Evolutionary conservation across 2,113 vertebrate genomes (phyloP).

Genomic region (Thunnus thynnus): DNA sequence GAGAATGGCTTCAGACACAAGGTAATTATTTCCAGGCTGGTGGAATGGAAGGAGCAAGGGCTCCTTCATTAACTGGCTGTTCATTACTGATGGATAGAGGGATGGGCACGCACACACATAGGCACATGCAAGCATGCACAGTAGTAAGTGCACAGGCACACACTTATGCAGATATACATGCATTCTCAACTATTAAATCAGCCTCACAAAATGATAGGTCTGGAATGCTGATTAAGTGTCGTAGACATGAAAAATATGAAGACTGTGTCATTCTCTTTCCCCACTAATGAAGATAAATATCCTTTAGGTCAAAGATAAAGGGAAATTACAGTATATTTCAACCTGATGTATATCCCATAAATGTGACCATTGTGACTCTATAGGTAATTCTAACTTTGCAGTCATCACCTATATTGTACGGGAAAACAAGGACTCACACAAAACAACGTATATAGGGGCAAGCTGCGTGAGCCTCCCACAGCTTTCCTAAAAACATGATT

Average conservation of each 20-base stretch:
- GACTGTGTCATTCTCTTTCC: constrained; percentile 4
- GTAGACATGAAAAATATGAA: constrained; percentile 20
- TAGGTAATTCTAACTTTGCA: too few species aligned
- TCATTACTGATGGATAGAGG: constrained; percentile 78
- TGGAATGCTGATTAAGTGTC: constrained; percentile 44
- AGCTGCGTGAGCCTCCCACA: too few species aligned
- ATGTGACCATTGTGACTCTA: too few species aligned
- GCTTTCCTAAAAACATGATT: too few species aligned
- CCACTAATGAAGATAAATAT: constrained; percentile 35
- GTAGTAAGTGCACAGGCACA: constrained; percentile 5
- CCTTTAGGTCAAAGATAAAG: constrained; percentile 9
- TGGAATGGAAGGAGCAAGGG: constrained; percentile 74
- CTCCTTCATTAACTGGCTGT: constrained; percentile 79
- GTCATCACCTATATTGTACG: too few species aligned
- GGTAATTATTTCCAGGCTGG: constrained; percentile 80
- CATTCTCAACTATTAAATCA: constrained; percentile 32
- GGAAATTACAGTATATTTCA: too few species aligned
- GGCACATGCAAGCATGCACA: constrained; percentile 5
- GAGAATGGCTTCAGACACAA: constrained; percentile 78
- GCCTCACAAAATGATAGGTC: constrained; percentile 17
- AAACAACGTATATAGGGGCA: too few species aligned
- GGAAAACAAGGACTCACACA: too few species aligned
- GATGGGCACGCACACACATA: constrained; percentile 35
- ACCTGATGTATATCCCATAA: too few species aligned
- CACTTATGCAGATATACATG: constrained; percentile 26